phyloP scores from a whole-genome alignment of 2,888 invertebrate genomes.

The Megamerina dolium region DNA sequence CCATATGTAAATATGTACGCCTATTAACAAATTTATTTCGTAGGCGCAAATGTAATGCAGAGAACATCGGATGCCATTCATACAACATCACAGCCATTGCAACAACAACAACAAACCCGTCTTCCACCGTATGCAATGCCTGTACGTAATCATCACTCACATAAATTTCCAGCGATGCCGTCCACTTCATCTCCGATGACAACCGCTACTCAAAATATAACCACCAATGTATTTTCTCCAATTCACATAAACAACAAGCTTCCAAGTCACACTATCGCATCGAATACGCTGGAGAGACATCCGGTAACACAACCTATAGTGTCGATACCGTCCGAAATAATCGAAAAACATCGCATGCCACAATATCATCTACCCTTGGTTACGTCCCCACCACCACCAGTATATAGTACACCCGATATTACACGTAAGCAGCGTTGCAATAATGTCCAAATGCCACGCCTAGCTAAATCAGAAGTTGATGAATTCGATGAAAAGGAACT shows the following conservation, averaged over 20 bases:
- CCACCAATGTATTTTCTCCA: not conserved
- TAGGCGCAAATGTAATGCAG: too few species aligned
- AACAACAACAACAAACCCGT: slow-evolving; percentile 16
- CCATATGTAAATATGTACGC: too few species aligned
- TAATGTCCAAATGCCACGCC: slow-evolving; percentile 16
- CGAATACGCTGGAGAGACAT: not conserved
- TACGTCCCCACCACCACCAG: slow-evolving; percentile 26
- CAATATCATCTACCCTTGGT: slow-evolving; percentile 24
- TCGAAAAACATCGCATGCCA: not conserved
- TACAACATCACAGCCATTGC: too few species aligned
- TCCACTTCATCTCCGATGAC: slow-evolving; percentile 8
- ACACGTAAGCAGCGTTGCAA: slow-evolving; percentile 17
- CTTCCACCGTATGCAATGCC: slow-evolving; percentile 23
- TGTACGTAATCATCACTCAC: slow-evolving; percentile 17
- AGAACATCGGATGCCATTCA: too few species aligned
- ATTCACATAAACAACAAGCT: not conserved
- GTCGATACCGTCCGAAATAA: not conserved
- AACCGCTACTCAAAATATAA: slow-evolving; percentile 5
- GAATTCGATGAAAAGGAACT: slow-evolving; percentile 29
- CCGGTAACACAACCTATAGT: not conserved
- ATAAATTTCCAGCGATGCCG: slow-evolving; percentile 15
- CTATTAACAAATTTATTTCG: too few species aligned
- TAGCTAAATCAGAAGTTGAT: slow-evolving; percentile 15
- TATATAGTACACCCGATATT: slow-evolving; percentile 26
- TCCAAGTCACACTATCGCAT: not conserved